phyloP scores from a whole-genome alignment of 2,888 invertebrate genomes.

The Lasioglossum pauxillum region DNA sequence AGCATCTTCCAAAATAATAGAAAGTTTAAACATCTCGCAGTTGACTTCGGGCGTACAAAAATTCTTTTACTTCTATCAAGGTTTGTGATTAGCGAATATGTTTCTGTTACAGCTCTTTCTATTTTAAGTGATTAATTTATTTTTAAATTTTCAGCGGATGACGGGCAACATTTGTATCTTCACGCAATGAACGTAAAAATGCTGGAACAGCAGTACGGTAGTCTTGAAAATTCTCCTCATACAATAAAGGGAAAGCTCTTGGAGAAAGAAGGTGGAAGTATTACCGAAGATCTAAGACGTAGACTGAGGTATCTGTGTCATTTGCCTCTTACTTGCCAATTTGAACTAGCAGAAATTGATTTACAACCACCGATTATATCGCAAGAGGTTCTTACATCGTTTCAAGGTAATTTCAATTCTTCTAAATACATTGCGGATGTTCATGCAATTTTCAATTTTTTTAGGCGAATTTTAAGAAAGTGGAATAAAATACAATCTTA shows the following conservation, averaged over 20 bases:
- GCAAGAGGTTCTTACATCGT: constrained; percentile 88
- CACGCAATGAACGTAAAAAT: constrained; percentile 96
- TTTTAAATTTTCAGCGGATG: constrained; percentile 87
- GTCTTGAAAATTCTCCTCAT: constrained; percentile 91
- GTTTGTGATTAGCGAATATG: constrained; percentile 82
- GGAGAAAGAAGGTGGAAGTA: constrained; percentile 94
- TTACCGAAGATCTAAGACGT: constrained; percentile 92
- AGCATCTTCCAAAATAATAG: constrained; percentile 23
- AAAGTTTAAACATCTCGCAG: constrained; percentile 33
- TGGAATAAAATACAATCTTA: too few relatives aligned
- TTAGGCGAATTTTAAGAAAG: too few relatives aligned
- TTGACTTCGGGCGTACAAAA: constrained; percentile 80
- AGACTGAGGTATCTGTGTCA: constrained; percentile 92
- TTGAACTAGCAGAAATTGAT: constrained; percentile 95
- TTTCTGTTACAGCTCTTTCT: not conserved
- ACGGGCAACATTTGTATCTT: constrained; percentile 96
- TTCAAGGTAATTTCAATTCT: constrained; percentile 87
- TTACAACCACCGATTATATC: constrained; percentile 90
- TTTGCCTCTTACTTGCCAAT: constrained; percentile 95
- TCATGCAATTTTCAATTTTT: too few relatives aligned
- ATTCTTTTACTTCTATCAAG: constrained; percentile 93
- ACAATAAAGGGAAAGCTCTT: constrained; percentile 91
- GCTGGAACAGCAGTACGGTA: constrained; percentile 94
- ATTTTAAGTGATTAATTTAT: not conserved
- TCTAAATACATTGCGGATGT: too few relatives aligned